A percentile compares a stretch with the other conserved stretches of the same genome.
phyloP scores from a whole-genome alignment of 2,888 invertebrate species.

The Agrotis clavis region DNA sequence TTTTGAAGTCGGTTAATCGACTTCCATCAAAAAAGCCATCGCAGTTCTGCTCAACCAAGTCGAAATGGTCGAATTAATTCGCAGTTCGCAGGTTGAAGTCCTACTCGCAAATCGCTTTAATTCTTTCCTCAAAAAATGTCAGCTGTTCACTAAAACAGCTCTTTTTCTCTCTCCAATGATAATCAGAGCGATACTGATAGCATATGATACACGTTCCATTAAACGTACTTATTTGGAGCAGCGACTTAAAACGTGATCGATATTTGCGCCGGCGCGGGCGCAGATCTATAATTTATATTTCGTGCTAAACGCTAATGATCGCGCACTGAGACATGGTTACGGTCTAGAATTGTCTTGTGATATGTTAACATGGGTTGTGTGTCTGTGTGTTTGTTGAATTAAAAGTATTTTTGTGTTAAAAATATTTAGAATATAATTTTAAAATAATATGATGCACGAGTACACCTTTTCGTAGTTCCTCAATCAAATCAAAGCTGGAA shows the following conservation, averaged over 20 bases:
- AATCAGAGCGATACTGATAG: slow-evolving; percentile 20
- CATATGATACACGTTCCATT: slow-evolving; percentile 1
- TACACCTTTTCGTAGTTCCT: too few species aligned
- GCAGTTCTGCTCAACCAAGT: too few species aligned
- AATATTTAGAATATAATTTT: too few species aligned
- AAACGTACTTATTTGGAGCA: slow-evolving; percentile 15
- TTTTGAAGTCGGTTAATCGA: too few species aligned
- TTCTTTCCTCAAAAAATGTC: background rate
- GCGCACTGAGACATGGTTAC: slow-evolving; percentile 12
- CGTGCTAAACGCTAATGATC: slow-evolving; percentile 43
- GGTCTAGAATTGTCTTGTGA: slow-evolving; percentile 15
- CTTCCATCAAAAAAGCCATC: too few species aligned
- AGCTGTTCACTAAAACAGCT: background rate
- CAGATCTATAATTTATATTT: slow-evolving; percentile 42
- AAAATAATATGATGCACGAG: too few species aligned
- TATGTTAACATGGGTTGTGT: background rate
- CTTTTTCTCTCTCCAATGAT: background rate
- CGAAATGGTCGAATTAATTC: too few species aligned
- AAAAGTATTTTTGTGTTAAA: too few species aligned
- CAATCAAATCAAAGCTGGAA: too few species aligned
- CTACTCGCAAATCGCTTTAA: too few species aligned
- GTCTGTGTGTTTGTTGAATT: background rate
- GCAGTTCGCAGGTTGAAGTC: too few species aligned
- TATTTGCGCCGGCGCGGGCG: slow-evolving; percentile 26
- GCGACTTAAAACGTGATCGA: slow-evolving; percentile 25